These are phyloP conservation scores for Drosophila falleni DNA, from an alignment of 2,888 invertebrate species.

Conservation along the genomic window DNA sequence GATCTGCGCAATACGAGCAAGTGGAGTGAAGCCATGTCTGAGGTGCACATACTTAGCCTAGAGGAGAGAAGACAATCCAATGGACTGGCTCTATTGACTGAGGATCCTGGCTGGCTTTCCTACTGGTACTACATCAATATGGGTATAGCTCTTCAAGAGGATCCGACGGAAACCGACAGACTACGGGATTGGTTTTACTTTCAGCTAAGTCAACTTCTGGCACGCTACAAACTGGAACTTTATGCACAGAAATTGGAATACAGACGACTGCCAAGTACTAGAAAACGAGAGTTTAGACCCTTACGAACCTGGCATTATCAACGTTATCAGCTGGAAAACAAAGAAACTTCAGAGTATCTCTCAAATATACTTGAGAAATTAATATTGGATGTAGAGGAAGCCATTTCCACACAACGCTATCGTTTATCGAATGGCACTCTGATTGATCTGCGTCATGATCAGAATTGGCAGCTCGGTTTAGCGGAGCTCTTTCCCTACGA, in stretches of 20 bases:
- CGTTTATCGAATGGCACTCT: conserved; percentile 32
- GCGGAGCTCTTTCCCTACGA: conserved; percentile 54
- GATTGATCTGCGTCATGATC: conserved; percentile 36
- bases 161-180: conserved; percentile 73
- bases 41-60: conserved; percentile 52
- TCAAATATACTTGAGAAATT: conserved; percentile 8
- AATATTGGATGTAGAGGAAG: conserved; percentile 17
- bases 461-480: conserved; percentile 48
- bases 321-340: conserved; percentile 78
- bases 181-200: conserved; percentile 88
- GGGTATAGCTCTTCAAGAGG: conserved; percentile 72
- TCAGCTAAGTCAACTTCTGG: conserved; percentile 88
- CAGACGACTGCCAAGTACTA: background rate
- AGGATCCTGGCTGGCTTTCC: conserved; percentile 89
- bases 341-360: background rate
- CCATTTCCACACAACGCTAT: conserved; percentile 12
- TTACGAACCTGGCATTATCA: conserved; percentile 85
- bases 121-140: conserved; percentile 84
- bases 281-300: background rate
- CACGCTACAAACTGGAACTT: conserved; percentile 91
- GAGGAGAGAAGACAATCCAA: background rate
- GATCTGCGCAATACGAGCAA: conserved; percentile 40
- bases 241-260: conserved; percentile 86
- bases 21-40: conserved; percentile 60
- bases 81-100: conserved; percentile 86